Percentiles rank a stretch among this genome's conserved stretches.
Conservation (phyloP, 2,113 vertebrate species). For the Thunnus thynnus region DNA sequence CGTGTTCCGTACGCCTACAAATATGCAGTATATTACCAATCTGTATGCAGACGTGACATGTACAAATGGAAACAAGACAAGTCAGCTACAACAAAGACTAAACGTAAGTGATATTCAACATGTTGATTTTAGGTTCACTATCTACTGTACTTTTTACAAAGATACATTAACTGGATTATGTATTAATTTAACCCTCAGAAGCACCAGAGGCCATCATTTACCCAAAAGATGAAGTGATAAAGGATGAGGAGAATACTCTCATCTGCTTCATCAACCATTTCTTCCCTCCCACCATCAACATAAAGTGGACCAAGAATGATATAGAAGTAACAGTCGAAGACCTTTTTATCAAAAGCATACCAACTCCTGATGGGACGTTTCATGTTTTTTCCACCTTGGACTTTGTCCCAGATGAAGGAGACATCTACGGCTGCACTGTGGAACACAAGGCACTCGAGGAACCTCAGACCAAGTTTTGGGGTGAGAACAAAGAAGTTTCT, state of each 20-base stretch:
- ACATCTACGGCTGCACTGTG: slow-evolving; percentile 64
- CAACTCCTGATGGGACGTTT: slow-evolving; percentile 30
- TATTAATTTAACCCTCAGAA: slow-evolving; percentile 15
- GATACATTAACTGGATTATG: background rate
- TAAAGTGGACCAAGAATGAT: slow-evolving; percentile 62
- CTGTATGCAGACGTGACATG: background rate
- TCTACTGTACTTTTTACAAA: background rate
- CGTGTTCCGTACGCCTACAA: background rate
- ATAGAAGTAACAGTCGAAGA: slow-evolving; percentile 6
- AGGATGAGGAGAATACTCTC: slow-evolving; percentile 50
- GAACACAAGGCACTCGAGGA: slow-evolving; percentile 28
- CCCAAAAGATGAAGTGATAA: slow-evolving; percentile 27
- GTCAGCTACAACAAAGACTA: background rate
- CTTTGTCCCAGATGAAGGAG: slow-evolving; percentile 42
- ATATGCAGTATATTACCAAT: background rate
- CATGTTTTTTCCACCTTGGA: slow-evolving; percentile 39
- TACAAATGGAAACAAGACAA: background rate
- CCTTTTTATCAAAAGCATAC: slow-evolving; percentile 6
- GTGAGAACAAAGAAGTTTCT: slow-evolving; percentile 30
- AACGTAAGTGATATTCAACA: background rate
- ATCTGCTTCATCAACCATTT: slow-evolving; percentile 55
- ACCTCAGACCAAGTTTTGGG: slow-evolving; percentile 49
- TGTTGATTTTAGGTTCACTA: background rate
- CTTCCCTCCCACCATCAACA: slow-evolving; percentile 37
- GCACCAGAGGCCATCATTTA: slow-evolving; percentile 50